Evolutionary conservation across 2,888 invertebrate species (phyloP), one percentile per base, ranked within the genome.

Genomic region (Melinopterus prodromus): DNA sequence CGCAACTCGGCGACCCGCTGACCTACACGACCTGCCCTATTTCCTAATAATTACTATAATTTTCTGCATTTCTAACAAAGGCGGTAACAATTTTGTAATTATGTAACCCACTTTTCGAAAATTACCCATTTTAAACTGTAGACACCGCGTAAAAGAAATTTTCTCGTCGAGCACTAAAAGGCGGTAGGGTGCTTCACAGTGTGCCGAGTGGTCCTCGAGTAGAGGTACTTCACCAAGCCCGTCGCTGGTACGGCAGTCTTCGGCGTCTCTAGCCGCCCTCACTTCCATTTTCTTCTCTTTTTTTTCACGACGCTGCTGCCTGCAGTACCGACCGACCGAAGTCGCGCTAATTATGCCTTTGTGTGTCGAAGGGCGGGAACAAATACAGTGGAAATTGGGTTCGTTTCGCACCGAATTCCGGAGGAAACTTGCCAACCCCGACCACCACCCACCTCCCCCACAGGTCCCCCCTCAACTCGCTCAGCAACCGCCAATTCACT

Each of bases 321-420:
- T 12, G 1, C 53, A 53, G 53, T 12, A 12, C 53, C 53, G 26
- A 26, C 26, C 26, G 26, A 53, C 53, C 53, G 53, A 26, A 26
- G 26, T 53, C 53, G 53, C 53, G 53, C 53, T 53, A 53, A 53
- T 53, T 53, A 53, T 53, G 53, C 53, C 53, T 53, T 53, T 53
- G 53, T 53, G 53, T 53, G 53, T 53, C 53, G 53, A 53, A 7
- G 7, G 53, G 53, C 53, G 53, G 53, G 53, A 53, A 53, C 53
- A 53, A 53, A 53, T 53, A 53, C 53, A 53, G 53, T 53, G 53
- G 53, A 53, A 53, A 53, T 53, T 53, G 53, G 53, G 53, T 53
- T 53, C 53, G 53, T 53, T 53, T 53, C 53, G 7, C 53, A 53
- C 53, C 5, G 53, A 53, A 53, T 53, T 53, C 53, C 53, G 53